These are phyloP conservation scores for Sycophila texana DNA, from an alignment of 2,888 invertebrate genomes.

Conservation along the genomic window DNA sequence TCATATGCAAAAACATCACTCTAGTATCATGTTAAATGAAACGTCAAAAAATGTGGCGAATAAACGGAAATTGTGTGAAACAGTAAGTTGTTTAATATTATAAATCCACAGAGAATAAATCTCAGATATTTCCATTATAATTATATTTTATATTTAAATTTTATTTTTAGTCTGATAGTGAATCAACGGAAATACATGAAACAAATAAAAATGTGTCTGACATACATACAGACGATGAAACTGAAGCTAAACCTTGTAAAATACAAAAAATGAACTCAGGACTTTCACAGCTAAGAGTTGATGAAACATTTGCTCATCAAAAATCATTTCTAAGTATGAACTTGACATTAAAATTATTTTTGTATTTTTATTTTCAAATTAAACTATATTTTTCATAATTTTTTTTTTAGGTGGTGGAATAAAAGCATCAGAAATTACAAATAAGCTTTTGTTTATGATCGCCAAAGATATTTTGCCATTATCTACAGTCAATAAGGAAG, in stretches of 20 bases:
- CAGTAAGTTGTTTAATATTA: not conserved
- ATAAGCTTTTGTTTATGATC: slow-evolving; percentile 5
- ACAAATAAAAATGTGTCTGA: too few species aligned
- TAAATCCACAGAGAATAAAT: not conserved
- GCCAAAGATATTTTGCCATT: not conserved
- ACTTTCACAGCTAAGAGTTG: not conserved
- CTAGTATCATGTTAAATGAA: not conserved
- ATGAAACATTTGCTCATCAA: not conserved
- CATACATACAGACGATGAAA: too few species aligned
- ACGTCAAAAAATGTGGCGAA: not conserved
- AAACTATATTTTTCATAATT: not conserved
- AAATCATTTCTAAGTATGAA: not conserved
- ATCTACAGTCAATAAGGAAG: not conserved
- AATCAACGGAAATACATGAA: not conserved
- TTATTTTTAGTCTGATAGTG: not conserved
- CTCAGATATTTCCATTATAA: not conserved
- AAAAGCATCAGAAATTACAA: not conserved
- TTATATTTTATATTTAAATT: not conserved
- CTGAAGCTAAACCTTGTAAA: too few species aligned
- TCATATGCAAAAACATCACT: not conserved
- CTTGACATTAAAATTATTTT: not conserved
- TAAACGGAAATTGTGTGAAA: not conserved
- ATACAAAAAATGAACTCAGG: too few species aligned
- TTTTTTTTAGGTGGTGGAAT: not conserved
- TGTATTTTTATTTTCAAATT: not conserved